These are phyloP conservation scores for Plutomurus gul DNA, from an alignment of 1,140 invertebrate species.

Conservation along the genomic window DNA sequence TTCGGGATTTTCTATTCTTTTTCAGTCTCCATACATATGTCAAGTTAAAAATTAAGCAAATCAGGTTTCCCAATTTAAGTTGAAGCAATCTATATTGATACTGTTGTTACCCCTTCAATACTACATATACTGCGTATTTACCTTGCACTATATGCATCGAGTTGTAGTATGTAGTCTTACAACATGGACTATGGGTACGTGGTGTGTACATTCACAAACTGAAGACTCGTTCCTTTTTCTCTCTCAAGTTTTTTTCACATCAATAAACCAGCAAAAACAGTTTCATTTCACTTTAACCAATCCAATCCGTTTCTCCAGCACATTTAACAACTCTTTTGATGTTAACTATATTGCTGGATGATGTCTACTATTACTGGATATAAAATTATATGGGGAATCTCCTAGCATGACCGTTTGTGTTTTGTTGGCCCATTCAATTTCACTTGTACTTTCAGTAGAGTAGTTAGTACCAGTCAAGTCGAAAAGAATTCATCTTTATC, in stretches of 20 bases:
- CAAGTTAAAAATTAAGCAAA: too few species aligned
- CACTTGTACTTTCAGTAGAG: conserved; percentile 20
- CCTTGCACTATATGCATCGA: too few species aligned
- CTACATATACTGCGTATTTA: too few species aligned
- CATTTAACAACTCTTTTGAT: background rate
- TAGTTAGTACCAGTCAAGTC: background rate
- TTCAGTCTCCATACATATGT: too few species aligned
- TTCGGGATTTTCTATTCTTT: too few species aligned
- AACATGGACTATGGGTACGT: too few species aligned
- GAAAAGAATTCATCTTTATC: background rate
- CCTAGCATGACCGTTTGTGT: background rate
- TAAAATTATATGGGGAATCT: background rate
- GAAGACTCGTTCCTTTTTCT: background rate
- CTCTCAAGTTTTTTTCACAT: background rate
- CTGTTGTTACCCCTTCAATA: too few species aligned
- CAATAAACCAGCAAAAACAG: conserved; percentile 5
- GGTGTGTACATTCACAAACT: conserved; percentile 3
- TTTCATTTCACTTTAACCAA: conserved; percentile 10
- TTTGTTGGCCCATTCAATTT: background rate
- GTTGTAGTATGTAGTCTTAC: too few species aligned
- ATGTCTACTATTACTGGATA: background rate
- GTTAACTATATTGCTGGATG: background rate
- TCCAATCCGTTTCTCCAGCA: background rate
- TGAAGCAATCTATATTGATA: too few species aligned
- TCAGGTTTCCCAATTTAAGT: background rate